Conservation (phyloP, 30 jellyfish, hydroid and myxozoan genomes). For the Catostylus mosaicus region DNA sequence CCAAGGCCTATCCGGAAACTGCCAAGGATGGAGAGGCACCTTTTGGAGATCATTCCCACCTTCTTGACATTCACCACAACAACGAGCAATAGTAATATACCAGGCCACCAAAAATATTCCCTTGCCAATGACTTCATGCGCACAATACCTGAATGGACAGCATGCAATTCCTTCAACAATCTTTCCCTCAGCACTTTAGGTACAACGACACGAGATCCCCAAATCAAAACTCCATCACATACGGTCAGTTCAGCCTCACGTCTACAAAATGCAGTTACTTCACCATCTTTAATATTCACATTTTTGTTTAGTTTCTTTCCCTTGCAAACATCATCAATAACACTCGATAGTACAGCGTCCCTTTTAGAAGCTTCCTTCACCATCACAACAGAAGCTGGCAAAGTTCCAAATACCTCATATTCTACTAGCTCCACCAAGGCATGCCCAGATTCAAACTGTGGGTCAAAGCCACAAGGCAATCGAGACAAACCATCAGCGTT, state of each 20-base stretch:
- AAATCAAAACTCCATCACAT: conserved; percentile 59
- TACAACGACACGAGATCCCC: conserved; percentile 66
- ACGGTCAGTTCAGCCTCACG: conserved; percentile 60
- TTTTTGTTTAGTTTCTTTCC: conserved; percentile 39
- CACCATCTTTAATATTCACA: conserved; percentile 35
- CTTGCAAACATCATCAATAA: conserved; percentile 40
- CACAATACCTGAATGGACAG: conserved; percentile 51
- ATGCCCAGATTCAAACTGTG: conserved; percentile 63
- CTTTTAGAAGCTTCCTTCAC: conserved; percentile 51
- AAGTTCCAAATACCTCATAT: no score
- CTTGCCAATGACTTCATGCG: conserved; percentile 69
- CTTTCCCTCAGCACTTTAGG: conserved; percentile 54
- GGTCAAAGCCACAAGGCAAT: conserved; percentile 54
- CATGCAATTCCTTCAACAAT: conserved; percentile 61
- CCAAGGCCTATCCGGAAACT: conserved; percentile 71
- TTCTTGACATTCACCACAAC: conserved; percentile 45
- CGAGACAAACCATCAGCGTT: conserved; percentile 69
- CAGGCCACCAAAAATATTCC: conserved; percentile 71
- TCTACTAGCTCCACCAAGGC: conserved; percentile 52
- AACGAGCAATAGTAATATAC: conserved; percentile 38
- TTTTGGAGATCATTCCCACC: conserved; percentile 43
- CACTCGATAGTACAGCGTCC: conserved; percentile 64
- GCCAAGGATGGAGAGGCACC: conserved; percentile 57
- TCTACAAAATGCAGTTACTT: conserved; percentile 41
- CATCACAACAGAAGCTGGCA: no score